Evolutionary conservation across 2,888 invertebrate species (phyloP), one percentile per base, ranked within the genome.

Genomic region (Idaea biselata): DNA sequence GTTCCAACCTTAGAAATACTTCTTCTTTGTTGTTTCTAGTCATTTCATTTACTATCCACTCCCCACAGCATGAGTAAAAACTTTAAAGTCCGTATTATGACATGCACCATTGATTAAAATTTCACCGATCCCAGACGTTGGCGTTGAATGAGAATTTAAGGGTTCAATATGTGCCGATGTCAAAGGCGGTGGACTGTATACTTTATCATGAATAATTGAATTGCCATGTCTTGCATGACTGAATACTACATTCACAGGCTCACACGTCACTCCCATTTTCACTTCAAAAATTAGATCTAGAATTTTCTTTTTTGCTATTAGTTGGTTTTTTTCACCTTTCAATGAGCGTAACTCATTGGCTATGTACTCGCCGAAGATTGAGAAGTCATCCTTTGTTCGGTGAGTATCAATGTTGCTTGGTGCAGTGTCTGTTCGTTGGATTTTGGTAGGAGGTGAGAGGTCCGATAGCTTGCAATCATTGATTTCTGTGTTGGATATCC

Each of bases 261-360:
- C 92, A 73, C 83, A 89, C 55, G 94, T 84, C 76, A 93, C 89
- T 16, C 92, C 93, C 93, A 94, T 94, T 79, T 93, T 94, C 0
- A 94, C 94, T 73, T 94, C 94, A 79, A 93, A 94, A 71, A 94
- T 92, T 14, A 93, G 91, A 72, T 94, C 94, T 73, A 94, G 93
- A 64, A 94, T 94, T 76, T 94, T 94, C 74, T 94, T 94, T 73
- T 94, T 94, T 0, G 94, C 90, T 4, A 94, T 86, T 6, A 94
- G 77, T 14, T 94, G 77, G 64, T 94, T 93, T 72, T 94, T 94
- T 58, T 94, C 89, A 18, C 93, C 94, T 77, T 89, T 91, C 17
- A 94, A 82, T 54, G 93, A 93, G 6, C 94, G 83, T 70, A 94
- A 81, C 75, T 94, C 94, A 73, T 94, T 94, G 1, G 94, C 94